Conservation (phyloP, 2,888 invertebrate species). For the Galeruca laticollis region DNA sequence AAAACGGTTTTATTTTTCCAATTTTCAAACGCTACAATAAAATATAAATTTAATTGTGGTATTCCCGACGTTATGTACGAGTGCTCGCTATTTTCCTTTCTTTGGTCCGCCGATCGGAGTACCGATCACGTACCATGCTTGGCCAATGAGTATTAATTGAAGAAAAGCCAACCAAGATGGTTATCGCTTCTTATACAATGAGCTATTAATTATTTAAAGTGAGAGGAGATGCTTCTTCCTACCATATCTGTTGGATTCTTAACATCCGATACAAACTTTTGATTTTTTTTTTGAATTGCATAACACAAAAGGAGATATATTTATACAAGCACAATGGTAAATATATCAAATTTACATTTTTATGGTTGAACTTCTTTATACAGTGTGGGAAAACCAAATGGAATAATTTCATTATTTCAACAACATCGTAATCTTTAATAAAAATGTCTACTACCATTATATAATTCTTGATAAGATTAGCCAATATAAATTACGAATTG, state of each 20-base stretch:
- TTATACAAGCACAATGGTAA: slow-evolving; percentile 20
- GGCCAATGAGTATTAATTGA: slow-evolving; percentile 50
- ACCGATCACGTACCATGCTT: slow-evolving; percentile 39
- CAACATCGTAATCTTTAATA: too few species aligned
- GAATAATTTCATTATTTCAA: too few species aligned
- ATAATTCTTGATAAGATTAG: too few species aligned
- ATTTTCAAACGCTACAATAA: neutral
- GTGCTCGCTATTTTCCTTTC: slow-evolving; percentile 18
- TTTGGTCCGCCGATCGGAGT: slow-evolving; percentile 21
- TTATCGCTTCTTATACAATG: slow-evolving; percentile 46
- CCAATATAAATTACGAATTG: too few species aligned
- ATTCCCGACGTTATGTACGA: slow-evolving; percentile 4
- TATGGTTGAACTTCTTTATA: too few species aligned
- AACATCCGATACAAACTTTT: slow-evolving; percentile 11
- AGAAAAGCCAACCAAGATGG: slow-evolving; percentile 46
- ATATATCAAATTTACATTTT: slow-evolving; percentile 30
- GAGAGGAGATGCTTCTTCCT: slow-evolving; percentile 41
- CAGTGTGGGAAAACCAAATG: too few species aligned
- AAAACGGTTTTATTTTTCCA: neutral
- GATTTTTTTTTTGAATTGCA: slow-evolving; percentile 1
- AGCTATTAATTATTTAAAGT: slow-evolving; percentile 48
- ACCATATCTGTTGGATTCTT: slow-evolving; percentile 30
- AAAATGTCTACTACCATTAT: too few species aligned
- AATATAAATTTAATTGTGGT: slow-evolving; percentile 14
- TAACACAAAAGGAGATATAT: slow-evolving; percentile 17